Percentiles rank a stretch among this genome's conserved stretches.
Evolutionary conservation across 2,888 invertebrate genomes (phyloP).

Genomic region (Dilophus febrilis): DNA sequence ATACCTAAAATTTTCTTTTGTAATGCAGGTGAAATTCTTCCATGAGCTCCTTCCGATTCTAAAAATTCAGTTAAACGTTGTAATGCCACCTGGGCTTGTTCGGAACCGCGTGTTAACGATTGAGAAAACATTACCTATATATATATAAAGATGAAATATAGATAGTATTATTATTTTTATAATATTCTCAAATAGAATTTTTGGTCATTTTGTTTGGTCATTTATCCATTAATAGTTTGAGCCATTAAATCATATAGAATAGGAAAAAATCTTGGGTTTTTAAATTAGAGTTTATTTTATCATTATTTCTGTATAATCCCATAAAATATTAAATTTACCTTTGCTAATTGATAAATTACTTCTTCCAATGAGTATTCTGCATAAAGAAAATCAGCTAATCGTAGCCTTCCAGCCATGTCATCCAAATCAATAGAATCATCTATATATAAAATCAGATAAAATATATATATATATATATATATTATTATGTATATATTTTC

Average conservation of each 20-base stretch:
- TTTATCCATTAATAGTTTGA: too few species aligned
- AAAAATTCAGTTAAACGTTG: conserved; percentile 58
- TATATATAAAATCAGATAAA: too few species aligned
- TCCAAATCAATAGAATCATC: conserved; percentile 36
- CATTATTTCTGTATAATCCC: neutral
- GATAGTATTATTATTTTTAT: neutral
- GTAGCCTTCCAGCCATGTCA: conserved; percentile 48
- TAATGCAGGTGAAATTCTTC: conserved; percentile 52
- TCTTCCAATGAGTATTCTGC: conserved; percentile 62
- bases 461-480: too few species aligned
- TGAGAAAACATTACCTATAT: conserved; percentile 57
- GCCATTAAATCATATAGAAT: neutral
- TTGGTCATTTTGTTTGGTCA: too few species aligned
- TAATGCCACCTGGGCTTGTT: conserved; percentile 50
- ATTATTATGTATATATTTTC: too few species aligned
- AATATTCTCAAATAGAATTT: too few species aligned
- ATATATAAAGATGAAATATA: neutral
- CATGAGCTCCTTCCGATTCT: conserved; percentile 53
- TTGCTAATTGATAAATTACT: conserved; percentile 63
- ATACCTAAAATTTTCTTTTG: conserved; percentile 64
- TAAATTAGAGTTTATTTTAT: neutral
- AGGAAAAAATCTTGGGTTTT: neutral
- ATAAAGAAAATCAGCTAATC: conserved; percentile 52
- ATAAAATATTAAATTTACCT: conserved; percentile 30
- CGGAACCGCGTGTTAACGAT: conserved; percentile 49